Percentiles rank a stretch among this genome's conserved stretches.
These are phyloP conservation scores for Upupa epops DNA, from an alignment of 2,113 vertebrate genomes.

Conservation along the genomic window DNA sequence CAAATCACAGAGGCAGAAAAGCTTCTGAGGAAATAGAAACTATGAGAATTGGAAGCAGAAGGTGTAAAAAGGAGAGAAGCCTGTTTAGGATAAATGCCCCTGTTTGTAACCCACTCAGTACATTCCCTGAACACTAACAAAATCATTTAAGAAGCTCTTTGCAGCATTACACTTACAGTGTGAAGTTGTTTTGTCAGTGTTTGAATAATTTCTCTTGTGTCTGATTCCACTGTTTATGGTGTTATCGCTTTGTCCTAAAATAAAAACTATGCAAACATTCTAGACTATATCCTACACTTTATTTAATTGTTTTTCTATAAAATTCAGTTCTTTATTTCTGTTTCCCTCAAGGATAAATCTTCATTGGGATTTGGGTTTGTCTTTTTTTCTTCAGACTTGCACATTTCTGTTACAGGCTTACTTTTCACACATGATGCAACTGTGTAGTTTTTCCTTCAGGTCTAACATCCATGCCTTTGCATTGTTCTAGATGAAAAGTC, in stretches of 20 bases:
- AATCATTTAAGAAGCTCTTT: background rate
- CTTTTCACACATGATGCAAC: background rate
- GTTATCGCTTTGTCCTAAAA: background rate
- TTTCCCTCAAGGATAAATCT: background rate
- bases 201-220: background rate
- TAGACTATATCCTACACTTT: background rate
- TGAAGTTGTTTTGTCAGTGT: background rate
- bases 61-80: background rate
- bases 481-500: background rate
- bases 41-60: background rate
- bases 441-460: background rate
- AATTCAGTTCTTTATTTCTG: background rate
- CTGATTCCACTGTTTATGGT: background rate
- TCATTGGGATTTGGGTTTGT: background rate
- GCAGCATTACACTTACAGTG: background rate
- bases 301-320: background rate
- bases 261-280: background rate
- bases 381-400: background rate
- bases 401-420: background rate
- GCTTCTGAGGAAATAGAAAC: background rate
- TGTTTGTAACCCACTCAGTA: background rate
- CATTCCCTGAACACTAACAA: background rate
- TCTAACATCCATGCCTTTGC: background rate
- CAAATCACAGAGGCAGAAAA: background rate
- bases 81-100: background rate